Conservation (phyloP, 2,888 invertebrate species). For the Erebia aethiops region DNA sequence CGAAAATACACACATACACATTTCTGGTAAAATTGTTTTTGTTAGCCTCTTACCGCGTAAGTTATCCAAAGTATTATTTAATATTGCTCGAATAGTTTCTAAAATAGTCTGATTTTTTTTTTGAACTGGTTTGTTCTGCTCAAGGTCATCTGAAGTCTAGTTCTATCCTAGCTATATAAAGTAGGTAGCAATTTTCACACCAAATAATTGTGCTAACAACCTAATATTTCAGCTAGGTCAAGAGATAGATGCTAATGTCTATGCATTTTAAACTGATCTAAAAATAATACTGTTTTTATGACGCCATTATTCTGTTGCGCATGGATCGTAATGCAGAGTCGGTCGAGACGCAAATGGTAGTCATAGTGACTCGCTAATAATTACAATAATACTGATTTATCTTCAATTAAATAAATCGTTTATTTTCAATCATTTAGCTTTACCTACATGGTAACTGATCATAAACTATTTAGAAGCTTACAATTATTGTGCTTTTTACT, state of each 20-base stretch:
- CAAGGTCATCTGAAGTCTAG: neutral
- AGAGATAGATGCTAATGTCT: neutral
- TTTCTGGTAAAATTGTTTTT: neutral
- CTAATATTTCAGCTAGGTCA: neutral
- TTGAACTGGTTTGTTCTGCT: neutral
- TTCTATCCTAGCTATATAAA: neutral
- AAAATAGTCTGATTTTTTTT: neutral
- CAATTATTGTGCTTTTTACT: too few species aligned
- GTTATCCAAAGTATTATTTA: neutral
- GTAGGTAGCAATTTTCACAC: neutral
- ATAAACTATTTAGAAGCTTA: too few species aligned
- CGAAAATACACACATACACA: neutral
- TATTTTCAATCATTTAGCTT: too few species aligned
- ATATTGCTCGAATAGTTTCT: neutral
- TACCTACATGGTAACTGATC: too few species aligned
- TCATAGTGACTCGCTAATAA: too few species aligned
- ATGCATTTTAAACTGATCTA: too few species aligned
- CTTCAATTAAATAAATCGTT: too few species aligned
- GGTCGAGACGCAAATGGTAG: too few species aligned
- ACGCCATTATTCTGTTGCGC: too few species aligned
- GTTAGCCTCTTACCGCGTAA: neutral
- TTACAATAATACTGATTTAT: too few species aligned
- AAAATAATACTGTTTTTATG: too few species aligned
- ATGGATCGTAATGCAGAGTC: too few species aligned
- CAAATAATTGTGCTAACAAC: slow-evolving; percentile 1